Evolutionary conservation across 2,113 vertebrate species (phyloP).

Genomic region (Microtus oregoni): DNA sequence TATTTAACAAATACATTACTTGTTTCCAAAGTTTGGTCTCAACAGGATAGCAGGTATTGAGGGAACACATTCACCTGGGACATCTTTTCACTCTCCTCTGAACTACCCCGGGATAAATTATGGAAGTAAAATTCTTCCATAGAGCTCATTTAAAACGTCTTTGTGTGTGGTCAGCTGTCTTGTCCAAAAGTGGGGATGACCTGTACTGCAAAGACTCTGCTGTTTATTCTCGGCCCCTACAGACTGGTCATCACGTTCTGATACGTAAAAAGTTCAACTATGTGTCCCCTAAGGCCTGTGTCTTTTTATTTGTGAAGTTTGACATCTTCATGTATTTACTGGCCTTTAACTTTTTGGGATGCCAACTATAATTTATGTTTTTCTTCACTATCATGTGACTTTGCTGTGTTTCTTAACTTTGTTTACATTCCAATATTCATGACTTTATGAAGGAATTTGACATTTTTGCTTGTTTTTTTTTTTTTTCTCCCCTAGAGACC

Average conservation of each 20-base stretch:
- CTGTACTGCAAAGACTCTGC: not conserved
- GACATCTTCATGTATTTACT: not conserved
- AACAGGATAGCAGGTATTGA: not conserved
- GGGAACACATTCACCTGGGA: not conserved
- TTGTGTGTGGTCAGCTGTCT: not conserved
- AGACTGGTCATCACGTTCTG: not conserved
- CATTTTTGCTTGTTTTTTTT: not conserved
- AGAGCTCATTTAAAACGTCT: not conserved
- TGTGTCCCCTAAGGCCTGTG: not conserved
- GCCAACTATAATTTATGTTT: not conserved
- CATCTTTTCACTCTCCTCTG: not conserved
- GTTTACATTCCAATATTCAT: not conserved
- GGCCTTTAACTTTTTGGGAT: not conserved
- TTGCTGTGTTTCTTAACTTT: not conserved
- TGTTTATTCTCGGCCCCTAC: too few species aligned
- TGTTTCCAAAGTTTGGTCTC: not conserved
- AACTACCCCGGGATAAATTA: not conserved
- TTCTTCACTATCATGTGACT: not conserved
- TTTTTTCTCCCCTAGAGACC: not conserved
- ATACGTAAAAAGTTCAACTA: not conserved
- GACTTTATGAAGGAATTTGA: slow-evolving; percentile 6
- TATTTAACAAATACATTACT: not conserved
- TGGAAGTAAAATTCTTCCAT: not conserved
- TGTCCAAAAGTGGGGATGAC: not conserved
- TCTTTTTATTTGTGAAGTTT: not conserved